These are phyloP conservation scores for Heterodera filipjevi DNA, from an alignment of 2,888 invertebrate species.

Conservation along the genomic window DNA sequence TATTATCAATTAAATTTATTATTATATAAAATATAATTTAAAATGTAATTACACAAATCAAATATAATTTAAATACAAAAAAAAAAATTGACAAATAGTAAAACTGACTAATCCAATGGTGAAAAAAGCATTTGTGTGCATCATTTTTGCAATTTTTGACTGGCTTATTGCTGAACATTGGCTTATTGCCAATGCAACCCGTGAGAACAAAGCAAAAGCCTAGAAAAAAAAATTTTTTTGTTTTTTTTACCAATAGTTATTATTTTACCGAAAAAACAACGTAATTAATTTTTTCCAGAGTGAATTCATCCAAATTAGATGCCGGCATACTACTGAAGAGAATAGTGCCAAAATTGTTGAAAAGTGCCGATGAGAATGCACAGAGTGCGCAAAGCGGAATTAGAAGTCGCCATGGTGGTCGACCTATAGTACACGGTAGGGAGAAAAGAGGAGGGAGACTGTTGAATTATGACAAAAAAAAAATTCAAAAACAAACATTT, in stretches of 20 bases:
- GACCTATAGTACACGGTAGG: background rate
- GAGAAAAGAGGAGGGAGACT: too few relatives aligned
- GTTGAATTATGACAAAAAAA: background rate
- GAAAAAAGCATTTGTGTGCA: constrained; percentile 17
- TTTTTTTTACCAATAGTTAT: background rate
- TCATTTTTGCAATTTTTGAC: background rate
- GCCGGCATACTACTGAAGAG: constrained; percentile 3
- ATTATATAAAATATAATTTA: background rate
- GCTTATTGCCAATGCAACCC: background rate
- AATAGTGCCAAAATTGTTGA: constrained; percentile 17
- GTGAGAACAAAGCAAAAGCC: constrained; percentile 7
- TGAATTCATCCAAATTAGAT: background rate
- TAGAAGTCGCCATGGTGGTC: background rate
- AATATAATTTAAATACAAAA: too few relatives aligned
- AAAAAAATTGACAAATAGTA: background rate
- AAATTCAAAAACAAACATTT: background rate
- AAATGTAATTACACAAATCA: too few relatives aligned
- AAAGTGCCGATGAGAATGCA: constrained; percentile 15
- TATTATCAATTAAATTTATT: background rate
- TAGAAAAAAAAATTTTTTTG: background rate
- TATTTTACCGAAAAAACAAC: constrained; percentile 8
- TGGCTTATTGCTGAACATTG: background rate
- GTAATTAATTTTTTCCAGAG: background rate
- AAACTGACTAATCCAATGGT: constrained; percentile 10
- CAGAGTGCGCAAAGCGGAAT: constrained; percentile 3